These are phyloP conservation scores for Xestia sexstrigata DNA, from an alignment of 2,888 invertebrate genomes.

Conservation along the genomic window DNA sequence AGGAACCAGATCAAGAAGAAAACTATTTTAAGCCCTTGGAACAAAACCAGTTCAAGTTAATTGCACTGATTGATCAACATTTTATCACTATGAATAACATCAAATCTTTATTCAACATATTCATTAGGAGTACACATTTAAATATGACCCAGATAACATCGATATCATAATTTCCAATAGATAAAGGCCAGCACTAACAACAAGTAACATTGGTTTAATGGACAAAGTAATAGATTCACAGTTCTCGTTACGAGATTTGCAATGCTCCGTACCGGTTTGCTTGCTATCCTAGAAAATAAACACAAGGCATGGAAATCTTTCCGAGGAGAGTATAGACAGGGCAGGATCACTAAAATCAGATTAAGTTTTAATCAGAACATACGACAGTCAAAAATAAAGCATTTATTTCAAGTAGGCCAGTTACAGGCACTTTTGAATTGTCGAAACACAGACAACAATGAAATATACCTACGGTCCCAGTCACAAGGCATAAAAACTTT, in stretches of 20 bases:
- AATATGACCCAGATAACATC: slow-evolving; percentile 52
- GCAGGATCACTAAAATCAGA: background rate
- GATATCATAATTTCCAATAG: slow-evolving; percentile 42
- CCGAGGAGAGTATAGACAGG: no score
- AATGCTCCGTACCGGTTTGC: background rate
- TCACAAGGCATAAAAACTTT: no score
- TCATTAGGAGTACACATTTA: slow-evolving; percentile 46
- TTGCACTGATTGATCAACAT: slow-evolving; percentile 31
- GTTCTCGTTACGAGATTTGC: slow-evolving; percentile 11
- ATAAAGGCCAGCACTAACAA: slow-evolving; percentile 37
- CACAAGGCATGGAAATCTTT: background rate
- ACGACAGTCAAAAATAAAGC: background rate
- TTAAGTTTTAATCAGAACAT: background rate
- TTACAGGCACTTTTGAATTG: no score
- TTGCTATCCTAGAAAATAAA: background rate
- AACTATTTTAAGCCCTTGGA: slow-evolving; percentile 21
- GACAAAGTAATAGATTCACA: slow-evolving; percentile 40
- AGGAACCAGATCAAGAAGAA: background rate
- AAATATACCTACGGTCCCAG: no score
- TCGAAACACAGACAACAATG: no score
- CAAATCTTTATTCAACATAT: slow-evolving; percentile 37
- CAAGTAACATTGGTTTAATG: slow-evolving; percentile 23
- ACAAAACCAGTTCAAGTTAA: slow-evolving; percentile 40
- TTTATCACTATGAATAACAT: slow-evolving; percentile 44
- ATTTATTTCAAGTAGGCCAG: no score